Base-by-base conservation (phyloP, 2,113 vertebrate species). In the Sakesphorus luctuosus region DNA sequence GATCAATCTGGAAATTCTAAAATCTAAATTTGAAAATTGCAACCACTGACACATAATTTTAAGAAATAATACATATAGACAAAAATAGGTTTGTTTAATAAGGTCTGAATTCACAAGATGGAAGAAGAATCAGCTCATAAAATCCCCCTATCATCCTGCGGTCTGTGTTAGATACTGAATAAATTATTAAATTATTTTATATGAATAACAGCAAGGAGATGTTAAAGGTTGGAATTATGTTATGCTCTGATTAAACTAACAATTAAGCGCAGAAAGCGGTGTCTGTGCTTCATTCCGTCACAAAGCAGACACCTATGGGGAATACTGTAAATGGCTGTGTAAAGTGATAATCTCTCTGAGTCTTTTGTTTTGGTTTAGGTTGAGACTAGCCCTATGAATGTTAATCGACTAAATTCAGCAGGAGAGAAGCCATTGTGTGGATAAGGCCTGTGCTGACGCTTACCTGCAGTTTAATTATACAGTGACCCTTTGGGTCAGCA, bases 231-330 rank as follows among this genome's bases (percentile, higher is more conserved):
- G 80, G 40, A 94, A 75, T 87, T 83, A 24, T 62, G 46, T 66
- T 87, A 38, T 40, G 33, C 46, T 80, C 53, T 73, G 78, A 90
- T 94, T 95, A 93, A 93, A 73, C 24, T 58, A 76, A 85, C 43
- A 83, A 66, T 95, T 91, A 94, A 87, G 38, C 55, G 31, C 13
- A 23, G 59, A 84, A 87, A 43, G 40, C 40, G 15, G 40, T 43
- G 40, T 43, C 40, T 43, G 40, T 43, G 40, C 40, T 43, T 43
- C 13, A 43, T 43, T 43, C 40, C 14, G 6, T 14, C 40, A 43
- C 40, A 43, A 91, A 62, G 72, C 18, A 89, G 50, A 36, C 47
- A 76, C 40, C 46, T 87, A 38, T 77, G 63, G 46, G 55, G 10
- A 85, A 38, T 69, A 24, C 49, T 91, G 40, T 33, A 87, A 63